phyloP scores from a whole-genome alignment of 2,888 invertebrate genomes.

The Timandra comae region DNA sequence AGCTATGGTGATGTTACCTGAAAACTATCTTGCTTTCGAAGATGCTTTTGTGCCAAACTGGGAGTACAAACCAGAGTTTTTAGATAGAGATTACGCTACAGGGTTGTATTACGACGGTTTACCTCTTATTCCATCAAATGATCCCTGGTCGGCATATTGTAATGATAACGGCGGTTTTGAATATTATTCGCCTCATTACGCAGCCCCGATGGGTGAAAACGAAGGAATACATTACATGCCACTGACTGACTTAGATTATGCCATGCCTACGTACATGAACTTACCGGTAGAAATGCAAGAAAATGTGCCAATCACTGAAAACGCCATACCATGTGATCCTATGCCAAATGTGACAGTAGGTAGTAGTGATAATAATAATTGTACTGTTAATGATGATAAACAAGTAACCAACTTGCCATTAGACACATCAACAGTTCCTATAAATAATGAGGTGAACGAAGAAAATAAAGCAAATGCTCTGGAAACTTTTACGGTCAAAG shows the following conservation, averaged over 20 bases:
- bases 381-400: slow-evolving; percentile 14
- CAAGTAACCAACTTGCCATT: too few relatives aligned
- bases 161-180: slow-evolving; percentile 51
- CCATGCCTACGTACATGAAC: slow-evolving; percentile 63
- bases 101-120: slow-evolving; percentile 58
- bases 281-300: slow-evolving; percentile 53
- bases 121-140: slow-evolving; percentile 58
- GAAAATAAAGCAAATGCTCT: slow-evolving; percentile 38
- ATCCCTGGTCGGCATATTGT: slow-evolving; percentile 64
- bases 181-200: slow-evolving; percentile 57
- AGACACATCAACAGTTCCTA: slow-evolving; percentile 18
- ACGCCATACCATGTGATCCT: slow-evolving; percentile 13
- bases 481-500: slow-evolving; percentile 40
- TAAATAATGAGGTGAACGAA: slow-evolving; percentile 37
- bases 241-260: slow-evolving; percentile 63
- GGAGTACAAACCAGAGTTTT: slow-evolving; percentile 58
- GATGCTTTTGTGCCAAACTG: slow-evolving; percentile 69
- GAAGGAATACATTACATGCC: slow-evolving; percentile 59
- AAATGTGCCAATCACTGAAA: slow-evolving; percentile 34
- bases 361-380: slow-evolving; percentile 29
- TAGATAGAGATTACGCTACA: slow-evolving; percentile 45
- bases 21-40: slow-evolving; percentile 72
- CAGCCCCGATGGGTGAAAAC: slow-evolving; percentile 43
- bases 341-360: slow-evolving; percentile 22
- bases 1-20: slow-evolving; percentile 59